A percentile compares a stretch with the other conserved stretches of the same genome.
phyloP scores from a whole-genome alignment of 2,888 invertebrate genomes.

The Venusia cambrica region DNA sequence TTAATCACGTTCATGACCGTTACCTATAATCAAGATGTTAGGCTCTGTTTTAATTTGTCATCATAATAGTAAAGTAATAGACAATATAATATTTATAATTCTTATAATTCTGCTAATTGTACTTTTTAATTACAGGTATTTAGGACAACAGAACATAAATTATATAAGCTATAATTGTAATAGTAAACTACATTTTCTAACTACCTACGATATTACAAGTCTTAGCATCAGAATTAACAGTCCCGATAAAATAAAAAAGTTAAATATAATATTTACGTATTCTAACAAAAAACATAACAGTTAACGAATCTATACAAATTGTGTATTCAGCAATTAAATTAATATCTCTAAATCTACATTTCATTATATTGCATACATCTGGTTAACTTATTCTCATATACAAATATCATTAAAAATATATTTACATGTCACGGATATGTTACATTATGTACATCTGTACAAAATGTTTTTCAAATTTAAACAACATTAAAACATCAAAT shows the following conservation, averaged over 20 bases:
- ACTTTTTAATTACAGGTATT: constrained; percentile 50
- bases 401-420: constrained; percentile 36
- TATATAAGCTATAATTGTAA: constrained; percentile 19
- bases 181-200: constrained; percentile 16
- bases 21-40: too few species aligned
- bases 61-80: constrained; percentile 31
- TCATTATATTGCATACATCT: constrained; percentile 28
- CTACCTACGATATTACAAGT: constrained; percentile 17
- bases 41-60: too few species aligned
- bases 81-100: constrained; percentile 47
- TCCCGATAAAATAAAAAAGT: constrained; percentile 9
- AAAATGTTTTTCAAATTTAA: constrained; percentile 32
- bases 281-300: constrained; percentile 19
- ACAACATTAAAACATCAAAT: constrained; percentile 35
- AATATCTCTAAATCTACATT: constrained; percentile 20
- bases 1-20: too few species aligned
- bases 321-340: constrained; percentile 16
- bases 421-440: constrained; percentile 61
- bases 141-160: constrained; percentile 18
- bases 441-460: constrained; percentile 67
- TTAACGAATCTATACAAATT: constrained; percentile 17
- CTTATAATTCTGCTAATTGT: constrained; percentile 57
- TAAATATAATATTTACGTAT: constrained; percentile 8
- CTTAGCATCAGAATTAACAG: constrained; percentile 14
- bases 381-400: constrained; percentile 36